Base-by-base conservation (phyloP, 2,888 invertebrate species). In the Sesia apiformis region DNA sequence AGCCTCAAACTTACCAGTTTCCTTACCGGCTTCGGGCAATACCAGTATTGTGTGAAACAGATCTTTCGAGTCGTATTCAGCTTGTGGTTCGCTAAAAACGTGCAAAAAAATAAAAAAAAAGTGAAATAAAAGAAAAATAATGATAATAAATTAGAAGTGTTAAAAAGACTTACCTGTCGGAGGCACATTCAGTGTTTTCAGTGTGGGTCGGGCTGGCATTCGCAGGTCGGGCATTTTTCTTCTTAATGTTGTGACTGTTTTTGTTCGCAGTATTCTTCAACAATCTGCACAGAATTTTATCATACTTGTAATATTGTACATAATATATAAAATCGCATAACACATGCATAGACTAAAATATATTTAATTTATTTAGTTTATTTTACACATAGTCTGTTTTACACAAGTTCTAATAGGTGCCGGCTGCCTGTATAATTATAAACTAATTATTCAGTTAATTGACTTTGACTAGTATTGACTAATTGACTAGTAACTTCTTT, bases 1-100 rank as follows among this genome's bases (percentile, higher is more conserved):
- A 42, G 7, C 7, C 5, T 42, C 41, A 23, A 39, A 62, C 85
- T 76, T 70, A 86, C 87, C 82, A 42, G 85, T 69, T 58, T 87
- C 87, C 67, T 84, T 86, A 8, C 75, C 76, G 49, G 85, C 78
- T 60, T 88, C 86, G 40, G 88, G 87, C 67, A 85, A 63, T 58
- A 85, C 85, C 62, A 84, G 72, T 61, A 86, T 79, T 65, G 81
- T 86, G 72, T 85, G 81, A 67, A 82, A 84, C 60, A 84, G 72
- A 61, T 88, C 87, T 72, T 77, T 84, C 8, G 46, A 8, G 83
- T 88, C 88, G 72, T 85, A 87, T 74, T 88, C 88, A 65, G 84
- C 81, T 64, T 85, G 74, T 38, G 87, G 87, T 66, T 87, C 88
- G 63, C 88, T 88, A 81, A 55, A 79, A 81, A 69, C 57, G 52